Base-by-base conservation (phyloP, 1,140 invertebrate species). In the Nylanderia fulva region DNA sequence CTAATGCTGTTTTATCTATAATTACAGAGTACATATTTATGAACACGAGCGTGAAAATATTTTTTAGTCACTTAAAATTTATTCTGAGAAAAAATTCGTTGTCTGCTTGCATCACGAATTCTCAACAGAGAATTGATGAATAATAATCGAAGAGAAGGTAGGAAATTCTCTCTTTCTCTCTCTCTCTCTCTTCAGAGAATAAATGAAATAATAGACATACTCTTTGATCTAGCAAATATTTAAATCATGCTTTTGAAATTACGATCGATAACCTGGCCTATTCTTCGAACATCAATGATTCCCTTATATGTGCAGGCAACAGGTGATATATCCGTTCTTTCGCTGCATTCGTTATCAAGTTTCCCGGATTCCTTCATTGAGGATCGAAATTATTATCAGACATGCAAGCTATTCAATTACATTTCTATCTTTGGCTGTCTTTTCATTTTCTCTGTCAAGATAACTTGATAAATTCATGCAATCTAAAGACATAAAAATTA, bases 251-350 rank as follows among this genome's bases (percentile, higher is more conserved):
- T 15, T 63, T 36, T 8, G 9, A 56, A 56, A 72, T 15, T 72
- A 39, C 33, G n/a, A 33, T 64, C n/a, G 13, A 76, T 76, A 76
- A 75, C n/a, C 11, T n/a, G 27, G 4, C 58, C 27, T 76, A 69
- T 42, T 29, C 2, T 69, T 24, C 8, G 3, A 52, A 27, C 21
- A 42, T 13, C 69, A 76, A 87, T 87, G 52, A 58, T 39, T 83
- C 42, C 52, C 42, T 79, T 77, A n/a, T n/a, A 56, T 58, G 77
- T 69, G 36, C n/a, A 18, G 11, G 85, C 86, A 88, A 87, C 85
- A 88, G 72, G 86, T 87, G 52, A 84, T 58, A 18, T 58, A 69
- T 48, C 27, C 56, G 68, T 36, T 58, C 18, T 54, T 21, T 39
- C 6, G 45, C 13, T 61, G 39, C 24, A 83, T 83, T 87, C 61